Base-by-base conservation (phyloP, 1,140 invertebrate species). In the Thereuonema tuberculata region DNA sequence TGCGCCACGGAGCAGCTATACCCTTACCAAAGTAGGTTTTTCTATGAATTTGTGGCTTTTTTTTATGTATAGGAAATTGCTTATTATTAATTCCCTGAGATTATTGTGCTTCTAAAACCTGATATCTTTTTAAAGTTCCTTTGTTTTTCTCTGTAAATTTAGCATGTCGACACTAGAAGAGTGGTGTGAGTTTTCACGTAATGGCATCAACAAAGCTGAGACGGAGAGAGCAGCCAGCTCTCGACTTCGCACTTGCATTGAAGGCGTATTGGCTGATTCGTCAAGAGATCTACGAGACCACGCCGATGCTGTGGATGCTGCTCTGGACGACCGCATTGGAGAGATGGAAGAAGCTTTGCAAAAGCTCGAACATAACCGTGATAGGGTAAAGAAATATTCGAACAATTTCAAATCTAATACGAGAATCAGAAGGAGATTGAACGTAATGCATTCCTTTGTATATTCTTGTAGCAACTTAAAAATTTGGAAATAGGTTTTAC, bases 321-420 rank as follows among this genome's bases (percentile, higher is more conserved):
- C 24, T 26, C 23, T 55, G 23, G 24, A 26, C 21, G 53, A 55
- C 14, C 24, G 53, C 17, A 29, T 55, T 9, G 24, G 25, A 12
- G 53, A 55, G 5, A 27, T 55, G 53, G 53, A 55, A 21, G 53
- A 25, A 28, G 53, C 53, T 3, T 9, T 55, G 24, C 53, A 55
- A 23, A 3, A 29, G 27, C 25, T 55, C 3, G 53, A 55, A 29
- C 53, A 55, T 55, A 3, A 55, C 26, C 53, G 53, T 9, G 53
- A 55, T 28, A 12, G 53, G 26, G 53, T 55, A 55, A 55, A 24
- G 5, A 50, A 50, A 21, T 20, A 9, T n/a, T n/a, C n/a, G n/a
- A n/a, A n/a, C n/a, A n/a, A n/a, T n/a, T n/a, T n/a, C n/a, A n/a
- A n/a, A n/a, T n/a, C n/a, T n/a, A n/a, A n/a, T n/a, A n/a, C n/a